Evolutionary conservation across 1,140 invertebrate genomes (phyloP), one percentile per base, ranked within the genome.

Genomic region (Anthonomus grandis): DNA sequence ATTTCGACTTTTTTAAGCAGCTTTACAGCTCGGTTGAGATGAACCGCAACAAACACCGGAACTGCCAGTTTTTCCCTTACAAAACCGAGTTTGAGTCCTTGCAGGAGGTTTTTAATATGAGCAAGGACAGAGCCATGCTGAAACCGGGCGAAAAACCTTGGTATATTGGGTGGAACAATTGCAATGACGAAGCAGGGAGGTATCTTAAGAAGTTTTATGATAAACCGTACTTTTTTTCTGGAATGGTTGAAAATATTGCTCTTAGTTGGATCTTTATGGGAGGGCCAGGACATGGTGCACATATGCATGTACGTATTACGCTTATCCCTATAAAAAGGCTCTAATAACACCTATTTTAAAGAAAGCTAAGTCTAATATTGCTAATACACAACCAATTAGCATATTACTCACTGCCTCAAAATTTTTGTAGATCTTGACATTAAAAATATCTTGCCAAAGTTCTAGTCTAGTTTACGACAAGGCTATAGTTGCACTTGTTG

Each of bases 231-330:
- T 97, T 98, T 71, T 78, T 98, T 4, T 93, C 94, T 0, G 74
- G 74, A 36, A 82, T 83, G 1, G 86, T 93, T 0, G 91, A 95
- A 72, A 89, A 85, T 59, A 90, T 91, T 65, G 86, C 85, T 46
- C 83, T 89, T 0, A 93, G 95, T 75, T 97, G 94, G 94, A 91
- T 97, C 61, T 97, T 97, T 68, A 96, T 97, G 86, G 95, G 95
- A 0, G 92, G 88, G 24, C 85, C 89, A 0, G 93, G 94, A 27
- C 84, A 92, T 70, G 95, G 95, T 0, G 93, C 94, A 1, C 87
- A 94, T 63, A 89, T 97, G 86, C 94, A 97, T 74, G 91, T 95
- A 75, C 82, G 86, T 80, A 25, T 13, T 31, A 8, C 6, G 27
- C 27, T 31, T 31, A 31, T 31, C 27, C 6, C 27, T n/a, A 31